Evolutionary conservation across 2,797 vertebrate genomes (phyloP).

Genomic region (Macroramphosus scolopax): DNA sequence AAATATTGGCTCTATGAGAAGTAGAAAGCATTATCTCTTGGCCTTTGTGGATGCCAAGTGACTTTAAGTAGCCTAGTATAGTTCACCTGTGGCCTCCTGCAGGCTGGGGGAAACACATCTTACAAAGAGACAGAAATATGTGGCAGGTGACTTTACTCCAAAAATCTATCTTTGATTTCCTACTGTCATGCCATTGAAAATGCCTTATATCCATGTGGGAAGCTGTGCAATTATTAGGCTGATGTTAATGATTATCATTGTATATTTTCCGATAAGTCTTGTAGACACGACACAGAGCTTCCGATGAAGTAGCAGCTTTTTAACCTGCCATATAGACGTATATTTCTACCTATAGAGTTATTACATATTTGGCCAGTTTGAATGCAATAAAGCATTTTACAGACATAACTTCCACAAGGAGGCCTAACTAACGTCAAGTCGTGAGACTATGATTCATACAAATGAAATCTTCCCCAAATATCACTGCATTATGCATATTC

Average conservation of each 20-base stretch:
- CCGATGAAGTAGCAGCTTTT: no score
- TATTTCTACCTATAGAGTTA: no score
- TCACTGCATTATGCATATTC: conserved; percentile 2
- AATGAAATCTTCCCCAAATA: background rate
- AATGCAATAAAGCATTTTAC: background rate
- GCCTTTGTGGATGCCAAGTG: conserved; percentile 1
- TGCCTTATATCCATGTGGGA: conserved; percentile 57
- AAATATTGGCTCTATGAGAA: conserved; percentile 4
- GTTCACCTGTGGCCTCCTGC: conserved; percentile 8
- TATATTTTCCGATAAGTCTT: no score
- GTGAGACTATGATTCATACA: conserved; percentile 7
- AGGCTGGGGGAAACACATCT: conserved; percentile 10
- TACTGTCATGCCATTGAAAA: conserved; percentile 35
- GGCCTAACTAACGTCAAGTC: no score
- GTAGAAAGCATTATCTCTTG: conserved; percentile 7
- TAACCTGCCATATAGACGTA: no score
- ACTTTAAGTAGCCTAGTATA: conserved; percentile 14
- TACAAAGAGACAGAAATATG: background rate
- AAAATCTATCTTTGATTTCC: conserved; percentile 22
- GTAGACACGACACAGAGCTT: no score
- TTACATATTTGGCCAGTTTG: conserved; percentile 2
- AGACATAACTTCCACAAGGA: background rate
- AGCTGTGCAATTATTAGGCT: conserved; percentile 7
- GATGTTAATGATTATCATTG: no score
- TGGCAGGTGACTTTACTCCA: background rate